A percentile compares a stretch with the other conserved stretches of the same genome.
phyloP scores from a whole-genome alignment of 1,140 invertebrate genomes.

The Pseudoatta argentina region DNA sequence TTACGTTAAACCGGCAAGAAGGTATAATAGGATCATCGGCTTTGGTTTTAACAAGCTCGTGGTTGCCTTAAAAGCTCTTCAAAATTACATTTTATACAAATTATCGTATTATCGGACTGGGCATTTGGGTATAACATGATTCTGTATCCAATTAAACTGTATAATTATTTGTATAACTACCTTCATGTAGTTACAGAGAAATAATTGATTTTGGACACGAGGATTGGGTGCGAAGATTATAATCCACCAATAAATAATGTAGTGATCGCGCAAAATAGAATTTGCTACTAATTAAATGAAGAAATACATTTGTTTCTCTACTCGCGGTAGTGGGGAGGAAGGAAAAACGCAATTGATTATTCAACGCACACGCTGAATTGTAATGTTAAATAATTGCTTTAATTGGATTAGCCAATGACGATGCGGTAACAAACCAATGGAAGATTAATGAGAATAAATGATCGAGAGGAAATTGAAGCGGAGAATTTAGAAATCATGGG shows the following conservation, averaged over 20 bases:
- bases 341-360: constrained; percentile 11
- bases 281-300: constrained; percentile 20
- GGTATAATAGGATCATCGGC: constrained; percentile 57
- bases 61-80: constrained; percentile 14
- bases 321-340: not conserved
- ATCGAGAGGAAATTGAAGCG: constrained; percentile 5
- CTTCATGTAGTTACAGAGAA: not conserved
- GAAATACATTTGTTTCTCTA: not conserved
- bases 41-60: constrained; percentile 10
- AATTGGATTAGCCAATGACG: constrained; percentile 46
- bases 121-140: not conserved
- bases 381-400: constrained; percentile 47
- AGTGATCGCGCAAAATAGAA: constrained; percentile 7
- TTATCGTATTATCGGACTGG: not conserved
- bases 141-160: constrained; percentile 20
- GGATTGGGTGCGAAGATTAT: not conserved
- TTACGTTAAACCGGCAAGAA: constrained; percentile 43
- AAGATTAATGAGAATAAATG: constrained; percentile 56
- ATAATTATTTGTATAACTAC: not conserved
- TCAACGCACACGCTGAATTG: not conserved
- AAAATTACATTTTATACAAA: not conserved
- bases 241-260: constrained; percentile 42
- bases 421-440: constrained; percentile 23
- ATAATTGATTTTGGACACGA: constrained; percentile 27
- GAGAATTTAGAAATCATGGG: constrained; percentile 10